A percentile compares a stretch with the other conserved stretches of the same genome.
Conservation (phyloP, 2,888 invertebrate genomes). For the Drosophila anceps region DNA sequence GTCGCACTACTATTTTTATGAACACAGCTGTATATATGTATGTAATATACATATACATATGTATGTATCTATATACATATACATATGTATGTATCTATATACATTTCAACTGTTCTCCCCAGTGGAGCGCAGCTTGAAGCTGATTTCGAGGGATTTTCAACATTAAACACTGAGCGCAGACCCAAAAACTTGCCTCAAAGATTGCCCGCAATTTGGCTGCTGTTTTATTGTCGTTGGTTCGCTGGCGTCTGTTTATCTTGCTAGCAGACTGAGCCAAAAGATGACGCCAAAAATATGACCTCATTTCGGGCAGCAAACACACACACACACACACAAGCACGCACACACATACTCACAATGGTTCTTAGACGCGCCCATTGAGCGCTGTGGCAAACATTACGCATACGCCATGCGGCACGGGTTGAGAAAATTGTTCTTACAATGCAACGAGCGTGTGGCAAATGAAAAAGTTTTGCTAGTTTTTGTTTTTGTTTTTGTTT, state of each 20-base stretch:
- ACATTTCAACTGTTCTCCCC: neutral
- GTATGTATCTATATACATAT: neutral
- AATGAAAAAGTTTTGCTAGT: slow-evolving; percentile 26
- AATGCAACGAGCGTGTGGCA: slow-evolving; percentile 24
- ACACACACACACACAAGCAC: slow-evolving; percentile 13
- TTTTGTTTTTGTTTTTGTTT: slow-evolving; percentile 3
- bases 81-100: neutral
- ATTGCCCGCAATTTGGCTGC: slow-evolving; percentile 28
- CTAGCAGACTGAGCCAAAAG: slow-evolving; percentile 42
- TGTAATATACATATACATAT: neutral
- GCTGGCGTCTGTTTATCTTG: slow-evolving; percentile 43
- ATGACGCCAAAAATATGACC: slow-evolving; percentile 79
- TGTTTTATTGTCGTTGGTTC: slow-evolving; percentile 56
- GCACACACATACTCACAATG: slow-evolving; percentile 12
- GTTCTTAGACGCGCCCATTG: neutral
- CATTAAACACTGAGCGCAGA: slow-evolving; percentile 21
- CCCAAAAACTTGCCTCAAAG: slow-evolving; percentile 15
- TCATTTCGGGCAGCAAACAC: slow-evolving; percentile 56
- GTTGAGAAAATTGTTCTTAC: slow-evolving; percentile 20
- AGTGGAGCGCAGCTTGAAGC: neutral
- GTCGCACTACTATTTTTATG: no score
- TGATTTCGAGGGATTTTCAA: neutral
- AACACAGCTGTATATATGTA: no score
- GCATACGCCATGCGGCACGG: slow-evolving; percentile 59
- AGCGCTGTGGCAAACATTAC: slow-evolving; percentile 46